Conservation (phyloP, 2,888 invertebrate genomes). For the Pachydiplax longipennis region DNA sequence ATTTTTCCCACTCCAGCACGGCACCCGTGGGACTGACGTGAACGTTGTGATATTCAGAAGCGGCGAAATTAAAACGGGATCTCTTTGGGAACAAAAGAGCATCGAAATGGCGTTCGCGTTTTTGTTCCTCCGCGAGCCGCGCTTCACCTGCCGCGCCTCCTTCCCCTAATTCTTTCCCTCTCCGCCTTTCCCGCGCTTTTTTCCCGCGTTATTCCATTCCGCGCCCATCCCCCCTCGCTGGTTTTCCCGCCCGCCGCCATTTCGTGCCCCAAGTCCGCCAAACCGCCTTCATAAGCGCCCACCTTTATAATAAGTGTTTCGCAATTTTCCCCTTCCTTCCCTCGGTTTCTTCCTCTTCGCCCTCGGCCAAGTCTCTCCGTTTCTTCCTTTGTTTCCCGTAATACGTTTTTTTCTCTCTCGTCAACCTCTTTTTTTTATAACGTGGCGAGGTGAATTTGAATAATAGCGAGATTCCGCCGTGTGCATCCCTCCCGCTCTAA, state of each 20-base stretch:
- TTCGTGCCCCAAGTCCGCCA: too few species aligned
- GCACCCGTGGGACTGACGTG: conserved; percentile 22
- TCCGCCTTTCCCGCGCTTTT: neutral
- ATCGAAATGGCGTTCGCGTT: neutral
- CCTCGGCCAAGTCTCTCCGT: neutral
- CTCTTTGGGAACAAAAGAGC: conserved; percentile 21
- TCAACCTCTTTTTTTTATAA: neutral
- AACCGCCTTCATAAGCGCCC: too few species aligned
- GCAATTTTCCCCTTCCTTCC: neutral
- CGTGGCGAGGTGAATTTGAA: neutral
- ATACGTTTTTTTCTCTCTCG: neutral
- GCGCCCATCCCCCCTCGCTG: neutral
- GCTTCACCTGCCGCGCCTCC: neutral
- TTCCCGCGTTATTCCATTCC: neutral
- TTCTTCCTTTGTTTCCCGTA: neutral
- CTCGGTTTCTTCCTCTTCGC: neutral
- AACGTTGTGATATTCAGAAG: neutral
- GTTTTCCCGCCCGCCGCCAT: neutral
- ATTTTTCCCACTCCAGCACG: too few species aligned
- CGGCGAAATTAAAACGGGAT: conserved; percentile 33
- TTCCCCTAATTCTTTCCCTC: neutral
- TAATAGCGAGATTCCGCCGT: neutral
- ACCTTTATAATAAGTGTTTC: neutral
- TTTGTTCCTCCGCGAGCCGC: conserved; percentile 6
- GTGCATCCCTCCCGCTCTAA: neutral